Percentiles rank a stretch among this genome's conserved stretches.
phyloP scores from a whole-genome alignment of 2,113 vertebrate species.

The Chaetodon trifascialis region DNA sequence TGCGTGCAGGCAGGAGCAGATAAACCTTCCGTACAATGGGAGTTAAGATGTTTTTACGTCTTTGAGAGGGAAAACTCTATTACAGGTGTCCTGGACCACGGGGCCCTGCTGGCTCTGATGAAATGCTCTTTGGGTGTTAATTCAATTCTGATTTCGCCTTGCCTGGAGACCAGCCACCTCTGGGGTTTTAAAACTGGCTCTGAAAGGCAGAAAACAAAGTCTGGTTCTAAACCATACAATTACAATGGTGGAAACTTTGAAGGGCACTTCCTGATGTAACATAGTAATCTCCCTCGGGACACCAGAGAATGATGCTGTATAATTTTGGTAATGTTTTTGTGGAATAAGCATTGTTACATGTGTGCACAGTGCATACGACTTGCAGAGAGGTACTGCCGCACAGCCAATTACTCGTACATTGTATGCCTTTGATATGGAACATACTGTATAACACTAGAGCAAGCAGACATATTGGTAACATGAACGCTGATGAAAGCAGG shows the following conservation, averaged over 20 bases:
- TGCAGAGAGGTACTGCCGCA: conserved; percentile 16
- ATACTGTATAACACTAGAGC: neutral
- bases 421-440: conserved; percentile 20
- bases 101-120: conserved; percentile 87
- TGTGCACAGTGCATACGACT: conserved; percentile 20
- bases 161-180: conserved; percentile 86
- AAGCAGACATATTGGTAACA: neutral
- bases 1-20: conserved; percentile 89
- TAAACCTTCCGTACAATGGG: conserved; percentile 94
- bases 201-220: conserved; percentile 73
- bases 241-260: conserved; percentile 71
- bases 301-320: conserved; percentile 51
- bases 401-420: conserved; percentile 15
- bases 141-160: conserved; percentile 89
- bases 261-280: conserved; percentile 62
- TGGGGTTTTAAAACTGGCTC: conserved; percentile 78
- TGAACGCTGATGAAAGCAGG: neutral
- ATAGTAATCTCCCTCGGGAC: conserved; percentile 50
- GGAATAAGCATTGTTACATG: conserved; percentile 59
- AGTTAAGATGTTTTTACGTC: conserved; percentile 79
- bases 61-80: conserved; percentile 90
- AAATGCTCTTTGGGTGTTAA: conserved; percentile 90
- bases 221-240: conserved; percentile 60
- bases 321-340: conserved; percentile 66
- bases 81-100: conserved; percentile 90